Conservation (phyloP, 2,888 invertebrate species). For the Metallyticus violacea region DNA sequence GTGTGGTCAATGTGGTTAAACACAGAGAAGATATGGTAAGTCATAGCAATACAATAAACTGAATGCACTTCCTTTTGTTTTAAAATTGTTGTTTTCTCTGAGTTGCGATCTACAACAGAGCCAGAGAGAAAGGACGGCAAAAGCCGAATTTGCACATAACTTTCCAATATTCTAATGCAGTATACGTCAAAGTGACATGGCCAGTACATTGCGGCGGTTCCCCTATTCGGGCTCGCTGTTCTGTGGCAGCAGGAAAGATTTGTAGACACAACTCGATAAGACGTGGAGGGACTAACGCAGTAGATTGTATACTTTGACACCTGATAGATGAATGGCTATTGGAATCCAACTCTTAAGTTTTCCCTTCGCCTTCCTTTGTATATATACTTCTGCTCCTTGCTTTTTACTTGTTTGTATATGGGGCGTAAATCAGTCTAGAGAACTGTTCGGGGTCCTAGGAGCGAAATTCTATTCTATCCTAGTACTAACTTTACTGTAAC, state of each 20-base stretch:
- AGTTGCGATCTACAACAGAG: not conserved
- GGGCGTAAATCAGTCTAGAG: slow-evolving; percentile 21
- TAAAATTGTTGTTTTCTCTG: not conserved
- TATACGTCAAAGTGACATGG: not conserved
- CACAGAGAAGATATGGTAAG: too few relatives aligned
- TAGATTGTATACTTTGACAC: slow-evolving; percentile 31
- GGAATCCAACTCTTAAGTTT: slow-evolving; percentile 15
- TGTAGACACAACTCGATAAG: slow-evolving; percentile 7
- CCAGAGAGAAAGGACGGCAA: not conserved
- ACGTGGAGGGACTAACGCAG: not conserved
- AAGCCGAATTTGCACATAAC: too few relatives aligned
- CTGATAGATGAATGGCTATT: slow-evolving; percentile 31
- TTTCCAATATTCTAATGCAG: not conserved
- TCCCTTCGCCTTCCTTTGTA: not conserved
- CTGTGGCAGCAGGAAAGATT: not conserved
- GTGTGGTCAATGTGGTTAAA: too few relatives aligned
- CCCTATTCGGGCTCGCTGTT: too few relatives aligned
- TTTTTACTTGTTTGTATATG: slow-evolving; percentile 18
- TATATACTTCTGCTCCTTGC: slow-evolving; percentile 1
- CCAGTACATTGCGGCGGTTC: not conserved
- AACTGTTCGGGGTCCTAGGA: not conserved
- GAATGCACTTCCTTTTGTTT: not conserved
- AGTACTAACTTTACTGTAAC: not conserved
- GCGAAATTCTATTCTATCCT: not conserved
- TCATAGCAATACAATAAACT: too few relatives aligned